Evolutionary conservation across 2,888 invertebrate species (phyloP), one percentile per base, ranked within the genome.

Genomic region (Selenia dentaria): DNA sequence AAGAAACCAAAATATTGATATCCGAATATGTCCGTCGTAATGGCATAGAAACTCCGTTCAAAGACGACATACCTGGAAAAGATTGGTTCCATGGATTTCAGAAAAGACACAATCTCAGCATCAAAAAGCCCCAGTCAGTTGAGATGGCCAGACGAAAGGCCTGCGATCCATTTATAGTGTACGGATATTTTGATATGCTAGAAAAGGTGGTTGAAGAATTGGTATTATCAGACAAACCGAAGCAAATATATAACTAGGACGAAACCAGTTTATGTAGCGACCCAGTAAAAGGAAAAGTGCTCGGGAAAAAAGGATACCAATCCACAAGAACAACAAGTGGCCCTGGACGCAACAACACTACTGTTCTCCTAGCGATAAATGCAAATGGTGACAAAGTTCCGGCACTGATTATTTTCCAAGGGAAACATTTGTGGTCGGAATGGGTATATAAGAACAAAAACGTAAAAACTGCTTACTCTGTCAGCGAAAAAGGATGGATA

Each of bases 21-120:
- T 54, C 51, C 3, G 46, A 63, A 27, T 72, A 62, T 49, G 54
- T 63, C 1, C 24, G 31, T 32, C 26, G 44, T 33, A 69, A 70
- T 50, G 54, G 59, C 3, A 39, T 70, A 6, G 38, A 37, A 39
- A 67, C 64, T 6, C 57, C 58, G 16, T 71, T 70, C 36, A 66
- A 59, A 47, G 47, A 66, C 33, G 59, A 60, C 9, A 40, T 54
- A 10, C 66, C 64, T 14, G 62, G 65, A 3, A 47, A 66, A 27
- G 65, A 69, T 25, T 65, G 63, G 66, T 59, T 59, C 29, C 25
- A 50, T 2, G 46, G 34, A 6, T 70, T 64, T 54, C 47, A 41
- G 25, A 62, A 51, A 34, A 26, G 51, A 18, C 28, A 55, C 18
- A 18, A 18, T 18, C 18, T 18, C 1, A 18, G 18, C 18, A 18